phyloP scores from a whole-genome alignment of 2,113 vertebrate genomes.

The Semicossyphus pulcher region DNA sequence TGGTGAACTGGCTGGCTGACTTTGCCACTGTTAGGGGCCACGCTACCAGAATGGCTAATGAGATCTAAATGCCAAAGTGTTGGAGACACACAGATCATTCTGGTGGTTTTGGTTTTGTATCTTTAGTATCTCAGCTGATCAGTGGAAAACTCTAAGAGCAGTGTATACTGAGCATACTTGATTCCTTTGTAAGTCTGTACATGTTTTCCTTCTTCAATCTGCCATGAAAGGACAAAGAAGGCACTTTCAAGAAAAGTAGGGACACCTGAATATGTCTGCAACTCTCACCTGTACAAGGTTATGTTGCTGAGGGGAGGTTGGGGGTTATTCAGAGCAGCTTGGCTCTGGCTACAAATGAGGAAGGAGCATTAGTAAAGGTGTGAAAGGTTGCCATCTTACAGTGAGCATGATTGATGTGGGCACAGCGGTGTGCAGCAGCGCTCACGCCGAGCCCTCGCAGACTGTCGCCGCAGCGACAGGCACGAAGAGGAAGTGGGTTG shows the following conservation, averaged over 20 bases:
- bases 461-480: conserved; percentile 61
- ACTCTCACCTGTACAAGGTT: conserved; percentile 65
- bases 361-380: conserved; percentile 71
- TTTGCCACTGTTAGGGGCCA: too few relatives aligned
- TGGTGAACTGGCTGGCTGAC: too few relatives aligned
- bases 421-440: conserved; percentile 40
- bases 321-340: conserved; percentile 75
- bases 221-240: conserved; percentile 78
- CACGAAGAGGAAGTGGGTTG: conserved; percentile 73
- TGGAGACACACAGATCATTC: neutral
- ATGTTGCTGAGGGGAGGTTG: conserved; percentile 47
- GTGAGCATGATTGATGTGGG: conserved; percentile 76
- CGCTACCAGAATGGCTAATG: neutral
- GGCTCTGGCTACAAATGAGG: conserved; percentile 66
- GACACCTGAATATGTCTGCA: conserved; percentile 28
- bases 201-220: conserved; percentile 7
- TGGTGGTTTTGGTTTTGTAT: too few relatives aligned
- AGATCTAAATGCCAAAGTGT: neutral
- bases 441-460: conserved; percentile 57
- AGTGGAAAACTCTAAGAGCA: neutral
- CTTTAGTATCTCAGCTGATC: neutral
- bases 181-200: too few relatives aligned
- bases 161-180: too few relatives aligned
- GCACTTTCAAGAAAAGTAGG: conserved; percentile 59
- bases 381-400: conserved; percentile 71